phyloP scores from a whole-genome alignment of 1,140 invertebrate species.

The Drosophila lacteicornis region DNA sequence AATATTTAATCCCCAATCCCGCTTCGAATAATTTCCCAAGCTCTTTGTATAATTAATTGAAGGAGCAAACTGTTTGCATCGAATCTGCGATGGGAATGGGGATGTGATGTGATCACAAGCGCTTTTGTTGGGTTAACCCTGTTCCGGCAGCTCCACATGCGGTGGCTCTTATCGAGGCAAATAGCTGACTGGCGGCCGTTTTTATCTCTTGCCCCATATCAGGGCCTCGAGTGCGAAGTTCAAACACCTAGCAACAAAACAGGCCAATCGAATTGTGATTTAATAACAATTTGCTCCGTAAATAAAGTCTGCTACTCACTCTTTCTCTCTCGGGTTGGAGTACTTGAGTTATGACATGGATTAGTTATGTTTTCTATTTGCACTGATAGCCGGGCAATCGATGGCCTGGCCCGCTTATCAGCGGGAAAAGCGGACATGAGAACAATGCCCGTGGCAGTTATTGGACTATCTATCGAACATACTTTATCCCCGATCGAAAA shows the following conservation, averaged over 20 bases:
- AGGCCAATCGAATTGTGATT: constrained; percentile 37
- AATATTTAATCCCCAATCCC: neutral
- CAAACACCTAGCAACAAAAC: constrained; percentile 44
- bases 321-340: neutral
- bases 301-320: constrained; percentile 9
- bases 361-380: constrained; percentile 58
- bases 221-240: constrained; percentile 48
- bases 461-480: constrained; percentile 20
- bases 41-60: constrained; percentile 9
- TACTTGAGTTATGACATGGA: constrained; percentile 46
- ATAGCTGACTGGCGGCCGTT: neutral
- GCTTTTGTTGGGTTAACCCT: constrained; percentile 27
- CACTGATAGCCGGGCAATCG: constrained; percentile 46
- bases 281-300: constrained; percentile 45
- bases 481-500: neutral
- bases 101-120: constrained; percentile 9
- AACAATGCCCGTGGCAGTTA: constrained; percentile 31
- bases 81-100: neutral
- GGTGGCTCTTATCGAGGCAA: constrained; percentile 18
- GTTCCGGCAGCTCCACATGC: constrained; percentile 1
- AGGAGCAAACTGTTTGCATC: constrained; percentile 33
- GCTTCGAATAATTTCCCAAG: neutral
- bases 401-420: constrained; percentile 39
- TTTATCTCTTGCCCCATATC: constrained; percentile 43
- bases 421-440: constrained; percentile 14